Conservation (phyloP, 2,113 vertebrate genomes). For the Gambusia affinis region DNA sequence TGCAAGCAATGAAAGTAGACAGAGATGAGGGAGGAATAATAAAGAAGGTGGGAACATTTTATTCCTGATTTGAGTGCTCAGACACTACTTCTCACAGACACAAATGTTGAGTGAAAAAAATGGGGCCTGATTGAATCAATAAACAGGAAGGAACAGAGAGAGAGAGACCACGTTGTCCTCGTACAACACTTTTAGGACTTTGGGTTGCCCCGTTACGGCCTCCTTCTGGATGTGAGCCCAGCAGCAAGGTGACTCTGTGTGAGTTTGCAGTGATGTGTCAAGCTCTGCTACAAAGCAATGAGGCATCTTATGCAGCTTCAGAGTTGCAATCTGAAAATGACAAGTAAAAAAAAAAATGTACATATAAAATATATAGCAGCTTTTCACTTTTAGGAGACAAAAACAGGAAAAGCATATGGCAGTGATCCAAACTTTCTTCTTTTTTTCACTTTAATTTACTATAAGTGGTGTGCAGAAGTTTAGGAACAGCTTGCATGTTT, state of each 20-base stretch:
- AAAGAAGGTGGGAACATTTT: slow-evolving; percentile 39
- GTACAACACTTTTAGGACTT: slow-evolving; percentile 49
- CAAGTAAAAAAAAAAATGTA: neutral
- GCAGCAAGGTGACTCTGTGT: slow-evolving; percentile 65
- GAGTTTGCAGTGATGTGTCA: slow-evolving; percentile 39
- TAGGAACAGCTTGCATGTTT: slow-evolving; percentile 26
- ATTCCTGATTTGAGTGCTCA: slow-evolving; percentile 50
- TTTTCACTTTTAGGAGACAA: slow-evolving; percentile 5
- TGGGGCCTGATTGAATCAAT: slow-evolving; percentile 35
- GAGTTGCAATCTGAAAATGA: neutral
- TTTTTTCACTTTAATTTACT: neutral
- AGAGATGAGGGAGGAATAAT: slow-evolving; percentile 47
- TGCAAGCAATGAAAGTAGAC: slow-evolving; percentile 13
- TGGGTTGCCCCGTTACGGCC: slow-evolving; percentile 57
- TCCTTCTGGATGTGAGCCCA: slow-evolving; percentile 60
- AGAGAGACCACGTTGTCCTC: slow-evolving; percentile 38
- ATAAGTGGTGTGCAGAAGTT: slow-evolving; percentile 4
- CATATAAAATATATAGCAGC: too few relatives aligned
- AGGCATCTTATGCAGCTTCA: slow-evolving; percentile 21
- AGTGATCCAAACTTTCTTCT: slow-evolving; percentile 17
- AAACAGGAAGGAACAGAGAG: slow-evolving; percentile 37
- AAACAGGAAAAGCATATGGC: neutral
- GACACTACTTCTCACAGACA: slow-evolving; percentile 18
- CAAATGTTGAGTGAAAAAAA: slow-evolving; percentile 12
- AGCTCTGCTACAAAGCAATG: slow-evolving; percentile 35